These are phyloP conservation scores for Cacoxenus indagator DNA, from an alignment of 2,888 invertebrate species.

Conservation along the genomic window DNA sequence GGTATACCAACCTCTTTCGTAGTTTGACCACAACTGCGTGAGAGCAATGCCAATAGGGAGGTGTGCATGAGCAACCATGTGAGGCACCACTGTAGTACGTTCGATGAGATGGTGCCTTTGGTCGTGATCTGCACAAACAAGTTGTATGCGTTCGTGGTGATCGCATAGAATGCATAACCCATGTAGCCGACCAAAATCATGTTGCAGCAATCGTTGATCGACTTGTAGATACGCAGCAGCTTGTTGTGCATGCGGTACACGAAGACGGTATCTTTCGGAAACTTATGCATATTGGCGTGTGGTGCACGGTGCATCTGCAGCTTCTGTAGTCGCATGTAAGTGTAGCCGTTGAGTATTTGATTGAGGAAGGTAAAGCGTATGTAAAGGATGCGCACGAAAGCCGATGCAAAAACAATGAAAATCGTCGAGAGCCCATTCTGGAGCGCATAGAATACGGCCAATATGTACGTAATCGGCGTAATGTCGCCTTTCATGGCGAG, in stretches of 20 bases:
- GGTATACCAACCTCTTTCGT: conserved; percentile 57
- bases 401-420: conserved; percentile 60
- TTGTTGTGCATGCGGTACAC: conserved; percentile 66
- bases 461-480: conserved; percentile 51
- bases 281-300: conserved; percentile 44
- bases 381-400: conserved; percentile 58
- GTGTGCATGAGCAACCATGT: conserved; percentile 56
- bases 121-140: conserved; percentile 66
- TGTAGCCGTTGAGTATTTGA: conserved; percentile 56
- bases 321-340: conserved; percentile 49
- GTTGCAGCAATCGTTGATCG: conserved; percentile 64
- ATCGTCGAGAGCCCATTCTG: conserved; percentile 61
- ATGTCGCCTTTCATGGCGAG: conserved; percentile 37
- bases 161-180: conserved; percentile 67
- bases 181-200: conserved; percentile 64
- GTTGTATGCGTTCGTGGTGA: conserved; percentile 67
- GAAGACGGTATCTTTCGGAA: conserved; percentile 63
- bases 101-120: conserved; percentile 48
- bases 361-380: conserved; percentile 64
- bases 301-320: conserved; percentile 20
- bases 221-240: conserved; percentile 59
- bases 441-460: conserved; percentile 54
- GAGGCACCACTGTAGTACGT: conserved; percentile 57
- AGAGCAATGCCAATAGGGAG: conserved; percentile 55
- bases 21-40: conserved; percentile 58